phyloP scores from a whole-genome alignment of 2,888 invertebrate genomes.

The Ophion costatus region DNA sequence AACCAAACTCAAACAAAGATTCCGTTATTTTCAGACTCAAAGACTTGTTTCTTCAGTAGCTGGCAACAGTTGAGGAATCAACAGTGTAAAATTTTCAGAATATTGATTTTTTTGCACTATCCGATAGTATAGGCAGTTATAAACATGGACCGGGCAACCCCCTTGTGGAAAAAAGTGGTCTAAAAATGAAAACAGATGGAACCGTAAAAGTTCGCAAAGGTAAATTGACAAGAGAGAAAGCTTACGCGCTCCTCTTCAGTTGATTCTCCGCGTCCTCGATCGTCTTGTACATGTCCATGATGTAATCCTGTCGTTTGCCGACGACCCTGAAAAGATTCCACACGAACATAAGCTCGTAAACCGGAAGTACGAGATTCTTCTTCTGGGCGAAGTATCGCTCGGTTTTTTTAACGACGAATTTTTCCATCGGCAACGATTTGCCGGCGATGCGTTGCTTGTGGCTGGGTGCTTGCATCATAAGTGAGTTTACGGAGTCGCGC shows the following conservation, averaged over 20 bases:
- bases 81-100: too few relatives aligned
- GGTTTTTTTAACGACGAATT: slow-evolving; percentile 95
- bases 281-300: slow-evolving; percentile 87
- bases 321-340: slow-evolving; percentile 96
- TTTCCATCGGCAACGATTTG: slow-evolving; percentile 98
- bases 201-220: too few relatives aligned
- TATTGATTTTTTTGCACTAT: too few relatives aligned
- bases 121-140: too few relatives aligned
- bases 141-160: too few relatives aligned
- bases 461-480: slow-evolving; percentile 92
- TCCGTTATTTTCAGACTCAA: too few relatives aligned
- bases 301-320: slow-evolving; percentile 88
- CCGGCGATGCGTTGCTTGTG: slow-evolving; percentile 96
- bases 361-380: slow-evolving; percentile 90
- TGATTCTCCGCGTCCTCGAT: slow-evolving; percentile 85
- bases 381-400: slow-evolving; percentile 91
- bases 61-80: too few relatives aligned
- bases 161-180: too few relatives aligned
- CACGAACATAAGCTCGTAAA: slow-evolving; percentile 94
- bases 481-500: slow-evolving; percentile 85
- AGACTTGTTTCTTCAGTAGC: too few relatives aligned
- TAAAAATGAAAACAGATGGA: too few relatives aligned
- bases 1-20: too few relatives aligned
- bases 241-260: slow-evolving; percentile 74
- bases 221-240: slow-evolving; percentile 31